phyloP scores from a whole-genome alignment of 2,113 vertebrate species.

The Clupea harengus region DNA sequence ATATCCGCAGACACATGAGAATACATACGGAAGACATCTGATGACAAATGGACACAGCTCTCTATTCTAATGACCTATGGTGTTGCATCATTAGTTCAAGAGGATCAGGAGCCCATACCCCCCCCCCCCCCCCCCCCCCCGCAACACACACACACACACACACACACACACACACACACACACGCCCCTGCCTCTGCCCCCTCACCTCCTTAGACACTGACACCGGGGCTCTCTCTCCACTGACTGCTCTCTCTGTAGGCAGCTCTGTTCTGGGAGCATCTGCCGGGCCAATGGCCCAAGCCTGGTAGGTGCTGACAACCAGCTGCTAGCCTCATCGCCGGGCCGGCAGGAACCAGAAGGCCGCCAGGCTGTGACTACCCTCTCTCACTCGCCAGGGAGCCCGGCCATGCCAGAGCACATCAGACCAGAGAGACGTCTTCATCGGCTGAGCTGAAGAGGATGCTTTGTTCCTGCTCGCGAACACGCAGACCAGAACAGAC shows the following conservation, averaged over 20 bases:
- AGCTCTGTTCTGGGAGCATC: background rate
- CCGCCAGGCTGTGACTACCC: background rate
- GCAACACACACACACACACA: background rate
- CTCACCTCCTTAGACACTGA: background rate
- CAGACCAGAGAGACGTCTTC: background rate
- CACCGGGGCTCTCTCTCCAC: background rate
- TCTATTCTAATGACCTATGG: background rate
- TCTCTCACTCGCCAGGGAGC: background rate
- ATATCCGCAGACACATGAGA: conserved; percentile 11
- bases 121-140: background rate
- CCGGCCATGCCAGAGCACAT: background rate
- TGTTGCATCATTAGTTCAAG: conserved; percentile 3
- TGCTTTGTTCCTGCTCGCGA: background rate
- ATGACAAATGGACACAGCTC: background rate
- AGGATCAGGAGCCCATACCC: background rate
- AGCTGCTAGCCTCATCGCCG: background rate
- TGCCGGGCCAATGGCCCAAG: background rate
- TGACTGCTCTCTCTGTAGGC: background rate
- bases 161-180: background rate
- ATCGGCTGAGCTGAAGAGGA: conserved; percentile 11
- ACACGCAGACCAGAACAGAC: background rate
- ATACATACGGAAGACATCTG: background rate
- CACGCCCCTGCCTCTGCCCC: too few species aligned
- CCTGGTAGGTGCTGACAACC: background rate
- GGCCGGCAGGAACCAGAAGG: background rate